Percentiles rank a stretch among this genome's conserved stretches.
These are phyloP conservation scores for Hermetia illucens DNA, from an alignment of 1,140 invertebrate species.

Conservation along the genomic window DNA sequence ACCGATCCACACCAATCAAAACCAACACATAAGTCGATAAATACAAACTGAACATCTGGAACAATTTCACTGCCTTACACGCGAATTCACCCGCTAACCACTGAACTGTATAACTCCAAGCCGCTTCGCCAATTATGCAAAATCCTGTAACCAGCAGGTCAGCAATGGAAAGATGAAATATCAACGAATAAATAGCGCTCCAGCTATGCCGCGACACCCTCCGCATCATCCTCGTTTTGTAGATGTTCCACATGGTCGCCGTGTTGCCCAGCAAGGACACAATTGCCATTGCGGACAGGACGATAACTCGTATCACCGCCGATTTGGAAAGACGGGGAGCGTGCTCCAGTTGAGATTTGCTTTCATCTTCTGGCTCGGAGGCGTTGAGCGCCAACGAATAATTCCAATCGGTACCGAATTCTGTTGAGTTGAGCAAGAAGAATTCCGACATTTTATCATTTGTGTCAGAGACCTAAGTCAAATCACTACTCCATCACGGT, in stretches of 20 bases:
- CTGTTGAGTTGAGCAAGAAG: too few relatives aligned
- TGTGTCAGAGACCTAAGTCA: too few relatives aligned
- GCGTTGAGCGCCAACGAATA: too few relatives aligned
- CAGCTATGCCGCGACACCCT: slow-evolving; percentile 40
- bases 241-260: slow-evolving; percentile 60
- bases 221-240: slow-evolving; percentile 36
- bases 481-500: too few relatives aligned
- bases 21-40: slow-evolving; percentile 73
- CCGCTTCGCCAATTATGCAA: slow-evolving; percentile 61
- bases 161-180: slow-evolving; percentile 58
- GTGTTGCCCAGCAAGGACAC: slow-evolving; percentile 59
- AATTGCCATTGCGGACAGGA: slow-evolving; percentile 50
- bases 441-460: too few relatives aligned
- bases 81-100: slow-evolving; percentile 62
- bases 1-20: slow-evolving; percentile 66
- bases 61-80: slow-evolving; percentile 70
- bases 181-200: slow-evolving; percentile 60
- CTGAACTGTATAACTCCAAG: slow-evolving; percentile 65
- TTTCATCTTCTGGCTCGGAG: too few relatives aligned
- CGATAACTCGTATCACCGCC: slow-evolving; percentile 43
- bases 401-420: too few relatives aligned
- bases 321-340: slow-evolving; percentile 43
- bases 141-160: slow-evolving; percentile 68
- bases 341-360: slow-evolving; percentile 32
- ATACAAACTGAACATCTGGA: slow-evolving; percentile 69